phyloP scores from a whole-genome alignment of 2,113 vertebrate species.

The Halcyon senegalensis region DNA sequence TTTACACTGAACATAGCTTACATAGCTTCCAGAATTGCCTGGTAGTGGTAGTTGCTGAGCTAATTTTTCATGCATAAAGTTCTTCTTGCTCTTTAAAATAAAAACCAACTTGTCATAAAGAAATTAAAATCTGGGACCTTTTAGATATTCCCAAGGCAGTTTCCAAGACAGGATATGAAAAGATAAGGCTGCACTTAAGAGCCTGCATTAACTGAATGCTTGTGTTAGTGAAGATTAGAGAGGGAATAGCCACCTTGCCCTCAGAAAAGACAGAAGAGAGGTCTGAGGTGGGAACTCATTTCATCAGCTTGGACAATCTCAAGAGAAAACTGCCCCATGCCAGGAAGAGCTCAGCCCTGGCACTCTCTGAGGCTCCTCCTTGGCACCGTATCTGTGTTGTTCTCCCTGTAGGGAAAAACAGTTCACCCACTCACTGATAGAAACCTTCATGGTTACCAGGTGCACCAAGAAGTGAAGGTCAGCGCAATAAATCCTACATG shows the following conservation, averaged over 20 bases:
- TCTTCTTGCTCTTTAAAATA: neutral
- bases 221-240: neutral
- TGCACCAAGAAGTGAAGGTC: neutral
- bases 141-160: neutral
- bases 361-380: rapidly evolving
- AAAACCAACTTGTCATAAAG: neutral
- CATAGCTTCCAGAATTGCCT: neutral
- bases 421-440: neutral
- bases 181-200: neutral
- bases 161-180: conserved; percentile 22
- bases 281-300: neutral
- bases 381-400: rapidly evolving
- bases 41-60: neutral
- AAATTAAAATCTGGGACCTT: neutral
- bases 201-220: neutral
- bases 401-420: neutral
- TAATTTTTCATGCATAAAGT: neutral
- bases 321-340: neutral
- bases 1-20: neutral
- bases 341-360: neutral
- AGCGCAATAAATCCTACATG: neutral
- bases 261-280: neutral
- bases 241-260: neutral
- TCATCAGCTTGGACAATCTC: neutral
- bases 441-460: neutral